Conservation (phyloP, 92 coral and sea anemone genomes). For the Montipora capitata region DNA sequence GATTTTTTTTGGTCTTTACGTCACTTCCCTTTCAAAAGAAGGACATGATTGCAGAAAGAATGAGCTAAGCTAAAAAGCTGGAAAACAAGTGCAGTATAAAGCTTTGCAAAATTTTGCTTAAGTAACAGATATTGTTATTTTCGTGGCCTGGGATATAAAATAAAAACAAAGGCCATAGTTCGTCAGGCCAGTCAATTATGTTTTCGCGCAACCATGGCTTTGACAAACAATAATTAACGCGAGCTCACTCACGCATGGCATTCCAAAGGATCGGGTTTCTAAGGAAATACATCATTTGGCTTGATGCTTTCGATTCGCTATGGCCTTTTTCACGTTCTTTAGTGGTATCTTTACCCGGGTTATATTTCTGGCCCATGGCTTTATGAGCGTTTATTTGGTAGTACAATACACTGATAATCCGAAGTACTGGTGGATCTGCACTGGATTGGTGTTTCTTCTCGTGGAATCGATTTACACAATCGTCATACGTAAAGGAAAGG, state of each 20-base stretch:
- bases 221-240: constrained; percentile 51
- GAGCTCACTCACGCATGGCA: constrained; percentile 36
- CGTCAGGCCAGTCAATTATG: no score
- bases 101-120: no score
- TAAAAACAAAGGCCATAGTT: no score
- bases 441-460: constrained; percentile 84
- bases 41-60: no score
- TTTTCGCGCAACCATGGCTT: constrained; percentile 39
- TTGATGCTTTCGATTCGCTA: constrained; percentile 12
- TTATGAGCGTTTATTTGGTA: constrained; percentile 77
- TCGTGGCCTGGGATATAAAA: no score
- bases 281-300: constrained; percentile 31
- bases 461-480: constrained; percentile 91
- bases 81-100: no score
- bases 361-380: constrained; percentile 89
- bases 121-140: no score
- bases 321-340: constrained; percentile 81
- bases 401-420: constrained; percentile 34
- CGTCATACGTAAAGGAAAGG: constrained; percentile 89
- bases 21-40: no score
- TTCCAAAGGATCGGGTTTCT: constrained; percentile 59
- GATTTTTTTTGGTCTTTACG: no score
- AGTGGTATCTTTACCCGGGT: constrained; percentile 91
- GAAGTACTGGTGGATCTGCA: constrained; percentile 87
- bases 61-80: no score